Percentiles rank a stretch among this genome's conserved stretches.
phyloP scores from a whole-genome alignment of 23 tunicate species.

The Halocynthia aurantium region DNA sequence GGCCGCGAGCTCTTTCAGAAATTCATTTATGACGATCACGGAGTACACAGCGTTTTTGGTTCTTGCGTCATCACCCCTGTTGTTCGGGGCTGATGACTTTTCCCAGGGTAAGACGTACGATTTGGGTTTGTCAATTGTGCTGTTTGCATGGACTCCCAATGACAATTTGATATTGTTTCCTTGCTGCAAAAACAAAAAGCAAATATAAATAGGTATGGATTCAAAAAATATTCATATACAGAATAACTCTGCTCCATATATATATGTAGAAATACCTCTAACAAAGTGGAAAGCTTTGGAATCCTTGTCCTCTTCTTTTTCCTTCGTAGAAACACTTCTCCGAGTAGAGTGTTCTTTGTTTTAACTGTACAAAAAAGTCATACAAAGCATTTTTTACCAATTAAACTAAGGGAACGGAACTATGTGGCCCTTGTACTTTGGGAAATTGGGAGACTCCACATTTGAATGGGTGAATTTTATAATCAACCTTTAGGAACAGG shows the following conservation, averaged over 20 bases:
- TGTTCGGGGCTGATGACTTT: too few relatives aligned
- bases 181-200: too few relatives aligned
- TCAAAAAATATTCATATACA: too few relatives aligned
- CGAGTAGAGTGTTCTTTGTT: conserved; percentile 40
- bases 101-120: too few relatives aligned
- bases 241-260: too few relatives aligned
- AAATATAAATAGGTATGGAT: too few relatives aligned
- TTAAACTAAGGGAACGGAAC: background rate
- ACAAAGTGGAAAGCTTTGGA: conserved; percentile 44
- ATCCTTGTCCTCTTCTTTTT: conserved; percentile 33
- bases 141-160: too few relatives aligned
- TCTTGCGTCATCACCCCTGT: conserved; percentile 27
- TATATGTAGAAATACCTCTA: conserved; percentile 29
- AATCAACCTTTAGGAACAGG: conserved; percentile 71
- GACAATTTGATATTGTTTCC: too few relatives aligned
- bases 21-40: conserved; percentile 73
- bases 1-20: conserved; percentile 95
- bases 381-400: background rate
- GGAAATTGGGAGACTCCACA: too few relatives aligned
- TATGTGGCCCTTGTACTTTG: too few relatives aligned
- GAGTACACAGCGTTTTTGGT: conserved; percentile 97
- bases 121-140: too few relatives aligned
- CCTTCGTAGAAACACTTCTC: conserved; percentile 64
- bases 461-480: too few relatives aligned
- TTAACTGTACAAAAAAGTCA: conserved; percentile 27